These are phyloP conservation scores for Varanus komodoensis DNA, from an alignment of 2,113 vertebrate genomes.

Conservation along the genomic window DNA sequence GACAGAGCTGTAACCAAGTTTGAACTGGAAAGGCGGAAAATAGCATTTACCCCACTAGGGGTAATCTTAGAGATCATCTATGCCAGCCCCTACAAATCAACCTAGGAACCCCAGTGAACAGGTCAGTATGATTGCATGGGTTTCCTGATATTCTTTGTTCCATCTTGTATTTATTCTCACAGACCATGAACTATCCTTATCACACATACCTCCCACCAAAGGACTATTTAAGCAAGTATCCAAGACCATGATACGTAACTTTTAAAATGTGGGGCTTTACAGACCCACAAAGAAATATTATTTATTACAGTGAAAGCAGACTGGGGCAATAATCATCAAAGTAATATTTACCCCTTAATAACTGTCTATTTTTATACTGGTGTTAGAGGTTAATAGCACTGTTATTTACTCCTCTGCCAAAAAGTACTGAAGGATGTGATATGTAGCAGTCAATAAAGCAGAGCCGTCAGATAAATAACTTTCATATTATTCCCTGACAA, in stretches of 20 bases:
- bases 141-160: conserved; percentile 19
- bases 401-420: conserved; percentile 84
- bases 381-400: conserved; percentile 82
- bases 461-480: conserved; percentile 84
- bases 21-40: background rate
- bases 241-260: conserved; percentile 48
- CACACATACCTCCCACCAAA: conserved; percentile 35
- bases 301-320: conserved; percentile 77
- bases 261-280: conserved; percentile 65
- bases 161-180: conserved; percentile 31
- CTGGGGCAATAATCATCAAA: conserved; percentile 78
- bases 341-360: conserved; percentile 84
- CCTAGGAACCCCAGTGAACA: no score
- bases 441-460: conserved; percentile 83
- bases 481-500: conserved; percentile 83
- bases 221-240: conserved; percentile 24
- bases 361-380: conserved; percentile 80
- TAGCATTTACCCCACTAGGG: background rate
- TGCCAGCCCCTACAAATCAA: background rate
- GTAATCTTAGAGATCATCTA: background rate
- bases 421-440: conserved; percentile 82
- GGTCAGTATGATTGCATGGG: background rate
- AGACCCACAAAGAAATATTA: conserved; percentile 60
- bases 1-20: background rate
- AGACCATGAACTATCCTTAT: conserved; percentile 17